Percentiles rank a stretch among this genome's conserved stretches.
Evolutionary conservation across 2,113 vertebrate genomes (phyloP).

Genomic region (Elephantulus edwardii): DNA sequence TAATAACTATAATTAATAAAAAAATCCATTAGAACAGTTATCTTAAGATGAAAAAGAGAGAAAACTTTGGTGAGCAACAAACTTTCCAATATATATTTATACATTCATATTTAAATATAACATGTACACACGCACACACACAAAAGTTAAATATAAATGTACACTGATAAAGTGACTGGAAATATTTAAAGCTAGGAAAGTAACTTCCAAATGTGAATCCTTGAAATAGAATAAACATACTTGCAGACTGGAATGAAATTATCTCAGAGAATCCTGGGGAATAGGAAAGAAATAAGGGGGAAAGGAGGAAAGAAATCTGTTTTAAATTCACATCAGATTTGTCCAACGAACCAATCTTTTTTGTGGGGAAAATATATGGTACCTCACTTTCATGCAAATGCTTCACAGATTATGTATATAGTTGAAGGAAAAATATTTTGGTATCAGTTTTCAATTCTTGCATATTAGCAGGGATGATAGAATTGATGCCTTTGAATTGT

Average conservation of each 20-base stretch:
- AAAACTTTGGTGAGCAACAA: not conserved
- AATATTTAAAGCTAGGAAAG: not conserved
- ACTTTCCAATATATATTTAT: not conserved
- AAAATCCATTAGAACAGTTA: not conserved
- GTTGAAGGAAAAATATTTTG: not conserved
- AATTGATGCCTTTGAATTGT: too few relatives aligned
- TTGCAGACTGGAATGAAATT: not conserved
- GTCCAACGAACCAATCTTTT: not conserved
- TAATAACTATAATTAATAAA: not conserved
- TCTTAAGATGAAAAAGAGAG: not conserved
- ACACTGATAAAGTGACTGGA: not conserved
- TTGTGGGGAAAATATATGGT: not conserved
- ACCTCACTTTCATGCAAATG: not conserved
- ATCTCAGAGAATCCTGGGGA: too few relatives aligned
- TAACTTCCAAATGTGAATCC: not conserved
- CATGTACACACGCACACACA: not conserved
- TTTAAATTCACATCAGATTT: too few relatives aligned
- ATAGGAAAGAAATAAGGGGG: not conserved
- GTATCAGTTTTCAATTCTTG: not conserved
- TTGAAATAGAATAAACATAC: not conserved
- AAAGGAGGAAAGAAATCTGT: too few relatives aligned
- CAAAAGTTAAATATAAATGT: not conserved
- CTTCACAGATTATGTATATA: not conserved
- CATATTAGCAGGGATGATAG: too few relatives aligned
- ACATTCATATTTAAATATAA: not conserved